Conservation (phyloP, 2,113 vertebrate genomes). For the Eublepharis macularius region DNA sequence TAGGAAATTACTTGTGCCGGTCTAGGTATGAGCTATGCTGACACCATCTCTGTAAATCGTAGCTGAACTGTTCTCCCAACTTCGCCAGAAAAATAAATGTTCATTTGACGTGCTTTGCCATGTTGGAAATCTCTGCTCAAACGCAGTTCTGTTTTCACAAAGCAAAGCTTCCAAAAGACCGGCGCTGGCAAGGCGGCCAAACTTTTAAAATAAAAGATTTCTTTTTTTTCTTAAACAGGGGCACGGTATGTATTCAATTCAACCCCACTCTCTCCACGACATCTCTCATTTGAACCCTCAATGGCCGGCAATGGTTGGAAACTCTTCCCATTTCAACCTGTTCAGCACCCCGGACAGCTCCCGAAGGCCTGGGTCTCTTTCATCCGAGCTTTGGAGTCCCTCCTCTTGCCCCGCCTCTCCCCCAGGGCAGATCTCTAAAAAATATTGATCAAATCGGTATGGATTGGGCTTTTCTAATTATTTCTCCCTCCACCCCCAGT, state of each 20-base stretch:
- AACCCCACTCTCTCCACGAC: no score
- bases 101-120: neutral
- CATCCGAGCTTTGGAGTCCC: no score
- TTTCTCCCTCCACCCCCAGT: no score
- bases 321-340: no score
- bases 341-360: conserved; percentile 29
- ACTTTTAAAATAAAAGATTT: no score
- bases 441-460: neutral
- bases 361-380: neutral
- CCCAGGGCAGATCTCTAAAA: neutral
- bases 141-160: neutral
- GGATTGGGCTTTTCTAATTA: neutral
- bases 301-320: no score
- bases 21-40: neutral
- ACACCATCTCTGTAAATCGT: no score
- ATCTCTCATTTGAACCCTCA: no score
- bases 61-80: neutral
- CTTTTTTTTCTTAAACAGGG: no score
- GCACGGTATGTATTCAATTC: no score
- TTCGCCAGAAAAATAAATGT: neutral
- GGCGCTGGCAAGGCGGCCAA: neutral
- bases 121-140: neutral
- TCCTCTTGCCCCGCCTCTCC: no score
- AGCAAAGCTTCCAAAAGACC: neutral
- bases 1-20: neutral